A percentile compares a stretch with the other conserved stretches of the same genome.
phyloP scores from a whole-genome alignment of 2,888 invertebrate genomes.

The Nemoura dubitans region DNA sequence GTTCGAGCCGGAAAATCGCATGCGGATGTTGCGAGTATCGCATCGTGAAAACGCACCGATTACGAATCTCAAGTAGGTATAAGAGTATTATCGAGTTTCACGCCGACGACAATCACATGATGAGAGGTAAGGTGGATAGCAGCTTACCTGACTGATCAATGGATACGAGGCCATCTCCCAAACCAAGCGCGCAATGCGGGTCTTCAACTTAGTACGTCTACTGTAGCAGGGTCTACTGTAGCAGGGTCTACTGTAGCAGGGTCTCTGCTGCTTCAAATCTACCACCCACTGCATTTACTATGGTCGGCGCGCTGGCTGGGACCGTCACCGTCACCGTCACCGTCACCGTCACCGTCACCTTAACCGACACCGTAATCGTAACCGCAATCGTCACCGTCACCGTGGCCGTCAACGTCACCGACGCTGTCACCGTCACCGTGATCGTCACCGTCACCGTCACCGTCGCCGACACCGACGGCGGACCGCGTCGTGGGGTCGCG shows the following conservation, averaged over 20 bases:
- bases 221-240: conserved; percentile 43
- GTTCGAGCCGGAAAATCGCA: background rate
- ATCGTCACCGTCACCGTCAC: background rate
- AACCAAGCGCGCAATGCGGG: conserved; percentile 43
- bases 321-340: background rate
- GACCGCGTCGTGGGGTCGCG: background rate
- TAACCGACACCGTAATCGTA: background rate
- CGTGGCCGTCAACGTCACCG: background rate
- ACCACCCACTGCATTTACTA: conserved; percentile 47
- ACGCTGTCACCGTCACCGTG: background rate
- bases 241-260: conserved; percentile 44
- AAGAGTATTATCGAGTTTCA: background rate
- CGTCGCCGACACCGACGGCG: background rate
- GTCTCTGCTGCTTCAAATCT: conserved; percentile 44
- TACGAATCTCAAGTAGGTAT: background rate
- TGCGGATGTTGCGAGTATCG: background rate
- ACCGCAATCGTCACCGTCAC: background rate
- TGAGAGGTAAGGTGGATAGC: background rate
- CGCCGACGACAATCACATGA: background rate
- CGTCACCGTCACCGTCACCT: background rate
- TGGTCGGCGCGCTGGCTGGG: conserved; percentile 18
- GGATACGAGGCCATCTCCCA: conserved; percentile 48
- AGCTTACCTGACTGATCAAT: conserved; percentile 44
- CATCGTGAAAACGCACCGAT: background rate
- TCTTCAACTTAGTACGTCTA: conserved; percentile 45